Evolutionary conservation across 2,888 invertebrate genomes (phyloP), one percentile per base, ranked within the genome.

Genomic region (Laspeyria flexula): DNA sequence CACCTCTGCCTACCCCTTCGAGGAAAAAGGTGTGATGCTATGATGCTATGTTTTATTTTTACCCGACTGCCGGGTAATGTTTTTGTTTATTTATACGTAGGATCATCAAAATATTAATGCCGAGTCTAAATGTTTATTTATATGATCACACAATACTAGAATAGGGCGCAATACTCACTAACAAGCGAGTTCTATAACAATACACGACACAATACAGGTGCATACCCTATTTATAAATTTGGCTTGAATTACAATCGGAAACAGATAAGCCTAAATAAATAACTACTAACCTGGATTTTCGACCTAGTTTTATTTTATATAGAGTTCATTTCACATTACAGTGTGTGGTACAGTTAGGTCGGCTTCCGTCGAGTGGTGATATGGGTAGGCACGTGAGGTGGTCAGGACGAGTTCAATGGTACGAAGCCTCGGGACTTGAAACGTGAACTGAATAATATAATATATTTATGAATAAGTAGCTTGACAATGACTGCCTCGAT

Each of bases 301-400:
- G 73, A 83, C 85, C 86, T 69, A 83, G 78, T 77, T 83, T 5
- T 23, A 13, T 63, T 59, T 42, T 48, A 57, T 64, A 77, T 77
- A 85, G 79, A 76, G 82, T 79, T 55, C 67, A 79, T 58, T 80
- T 79, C 75, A 75, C 79, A 67, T 77, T 79, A 81, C 71, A 69
- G 75, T 70, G 53, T 69, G 52, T 55, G 42, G 52, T 71, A 87
- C 88, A 83, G 88, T 88, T 88, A 86, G 72, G 45, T 63, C 64
- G 48, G 71, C 78, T 83, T 86, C 86, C 85, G 80, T 54, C 60
- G 70, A 61, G 69, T 73, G 74, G 73, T 66, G 61, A 73, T 81
- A 80, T 79, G 81, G 77, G 45, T 11, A 34, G 50, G 52, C 60
- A 83, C 88, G 86, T 88, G 88, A 75, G 64, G 40, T 55, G 83